phyloP scores from a whole-genome alignment of 2,888 invertebrate genomes.

The Euzetes globulus region DNA sequence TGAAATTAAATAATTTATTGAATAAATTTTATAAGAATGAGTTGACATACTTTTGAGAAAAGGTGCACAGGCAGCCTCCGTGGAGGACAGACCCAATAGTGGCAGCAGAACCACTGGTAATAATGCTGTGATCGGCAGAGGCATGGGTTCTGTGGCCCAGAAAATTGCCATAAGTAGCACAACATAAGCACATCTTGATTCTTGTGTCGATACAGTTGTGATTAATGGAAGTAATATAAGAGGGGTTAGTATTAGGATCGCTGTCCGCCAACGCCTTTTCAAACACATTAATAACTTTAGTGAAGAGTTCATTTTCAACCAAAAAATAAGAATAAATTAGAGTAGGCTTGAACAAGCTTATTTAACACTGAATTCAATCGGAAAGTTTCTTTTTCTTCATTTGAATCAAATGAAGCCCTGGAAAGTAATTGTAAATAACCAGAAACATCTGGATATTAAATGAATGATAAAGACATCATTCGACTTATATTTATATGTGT shows the following conservation, averaged over 20 bases:
- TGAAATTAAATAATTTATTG: too few relatives aligned
- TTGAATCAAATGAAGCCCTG: not conserved
- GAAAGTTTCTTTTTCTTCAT: not conserved
- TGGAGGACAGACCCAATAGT: conserved; percentile 27
- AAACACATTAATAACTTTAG: not conserved
- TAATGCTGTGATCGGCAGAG: conserved; percentile 44
- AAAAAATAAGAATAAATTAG: too few relatives aligned
- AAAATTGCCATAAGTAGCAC: conserved; percentile 44
- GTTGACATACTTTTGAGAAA: conserved; percentile 27
- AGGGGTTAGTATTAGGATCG: not conserved
- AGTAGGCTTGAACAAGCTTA: too few relatives aligned
- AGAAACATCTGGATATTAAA: not conserved
- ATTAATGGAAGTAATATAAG: not conserved
- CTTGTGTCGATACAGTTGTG: conserved; percentile 27
- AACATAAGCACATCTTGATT: conserved; percentile 45
- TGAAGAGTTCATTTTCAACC: not conserved
- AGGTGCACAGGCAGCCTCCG: conserved; percentile 33
- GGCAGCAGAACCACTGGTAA: conserved; percentile 38
- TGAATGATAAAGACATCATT: not conserved
- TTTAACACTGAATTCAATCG: not conserved
- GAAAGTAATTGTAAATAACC: not conserved
- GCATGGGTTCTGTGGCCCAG: conserved; percentile 44
- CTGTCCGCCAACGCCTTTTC: conserved; percentile 1
- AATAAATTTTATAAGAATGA: not conserved
- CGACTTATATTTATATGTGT: not conserved